Base-by-base conservation (phyloP, 2,888 invertebrate genomes). In the Coleophora deauratella region DNA sequence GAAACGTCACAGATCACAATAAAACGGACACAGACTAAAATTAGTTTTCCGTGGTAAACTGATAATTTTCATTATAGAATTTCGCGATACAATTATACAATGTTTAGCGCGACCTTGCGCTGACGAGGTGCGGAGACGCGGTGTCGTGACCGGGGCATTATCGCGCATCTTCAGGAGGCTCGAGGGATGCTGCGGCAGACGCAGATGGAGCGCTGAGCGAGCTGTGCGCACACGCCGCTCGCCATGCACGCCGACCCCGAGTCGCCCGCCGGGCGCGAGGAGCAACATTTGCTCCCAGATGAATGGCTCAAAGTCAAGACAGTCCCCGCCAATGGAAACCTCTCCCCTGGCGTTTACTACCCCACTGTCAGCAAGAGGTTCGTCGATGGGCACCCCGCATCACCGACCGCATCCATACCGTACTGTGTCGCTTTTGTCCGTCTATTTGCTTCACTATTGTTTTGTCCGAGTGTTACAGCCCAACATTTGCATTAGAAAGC, bases 101-200 rank as follows among this genome's bases (percentile, higher is more conserved):
- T 65, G 72, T 72, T 82, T 82, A 84, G 80, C 82, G 79, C 71
- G 63, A 64, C 68, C 64, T 69, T 66, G 69, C 62, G 62, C 55
- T 50, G 59, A 59, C 63, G 66, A 58, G 70, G 66, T 62, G 65
- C 66, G 68, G 64, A 67, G 66, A 21, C 21, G 63, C 70, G 64
- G 76, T 70, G 78, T 84, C 84, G 85, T 85, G 84, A 84, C 64
- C 69, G 78, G 66, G 73, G 68, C 77, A 84, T 84, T 85, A 85
- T 78, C 82, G 79, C 75, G 74, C 59, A 74, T 77, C 81, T 79
- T 73, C 80, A 81, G 82, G 74, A 73, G 75, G 67, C 62, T 48
- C 42, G 71, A 68, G 80, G 79, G 79, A 69, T 70, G 70, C 55
- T 55, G 62, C 51, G 60, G 62, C 75, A 68, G 57, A 68, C 59